Evolutionary conservation across 2,797 vertebrate species (phyloP).

Genomic region (Buceros bicornis): DNA sequence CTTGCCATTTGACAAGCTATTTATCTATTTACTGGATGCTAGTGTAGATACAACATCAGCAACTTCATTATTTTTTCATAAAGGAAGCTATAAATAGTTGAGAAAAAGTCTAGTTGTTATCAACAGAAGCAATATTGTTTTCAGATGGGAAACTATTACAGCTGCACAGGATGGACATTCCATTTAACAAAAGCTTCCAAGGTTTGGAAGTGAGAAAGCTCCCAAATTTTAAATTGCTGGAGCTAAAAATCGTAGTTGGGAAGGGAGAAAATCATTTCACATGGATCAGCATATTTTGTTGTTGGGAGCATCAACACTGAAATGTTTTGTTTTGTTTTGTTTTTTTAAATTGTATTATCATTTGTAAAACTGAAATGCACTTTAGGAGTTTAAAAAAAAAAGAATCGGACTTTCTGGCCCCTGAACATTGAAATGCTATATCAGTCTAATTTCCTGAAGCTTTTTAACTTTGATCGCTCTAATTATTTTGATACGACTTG

Average conservation of each 20-base stretch:
- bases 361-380: background rate
- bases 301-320: background rate
- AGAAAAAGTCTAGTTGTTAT: slow-evolving; percentile 21
- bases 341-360: fast-evolving
- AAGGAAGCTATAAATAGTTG: slow-evolving; percentile 26
- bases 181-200: slow-evolving; percentile 5
- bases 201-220: background rate
- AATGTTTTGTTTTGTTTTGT: background rate
- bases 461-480: background rate
- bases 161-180: background rate
- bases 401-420: background rate
- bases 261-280: background rate
- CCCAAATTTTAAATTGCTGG: background rate
- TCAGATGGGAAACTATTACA: slow-evolving; percentile 3
- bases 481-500: background rate
- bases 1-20: slow-evolving; percentile 47
- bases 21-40: slow-evolving; percentile 34
- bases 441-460: background rate
- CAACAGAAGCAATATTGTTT: slow-evolving; percentile 43
- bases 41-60: background rate
- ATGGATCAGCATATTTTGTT: background rate
- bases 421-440: background rate
- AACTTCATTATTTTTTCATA: slow-evolving; percentile 57
- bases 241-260: background rate
- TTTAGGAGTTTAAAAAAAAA: background rate